Evolutionary conservation across 2,113 vertebrate species (phyloP).

Genomic region (Vicugna pacos): DNA sequence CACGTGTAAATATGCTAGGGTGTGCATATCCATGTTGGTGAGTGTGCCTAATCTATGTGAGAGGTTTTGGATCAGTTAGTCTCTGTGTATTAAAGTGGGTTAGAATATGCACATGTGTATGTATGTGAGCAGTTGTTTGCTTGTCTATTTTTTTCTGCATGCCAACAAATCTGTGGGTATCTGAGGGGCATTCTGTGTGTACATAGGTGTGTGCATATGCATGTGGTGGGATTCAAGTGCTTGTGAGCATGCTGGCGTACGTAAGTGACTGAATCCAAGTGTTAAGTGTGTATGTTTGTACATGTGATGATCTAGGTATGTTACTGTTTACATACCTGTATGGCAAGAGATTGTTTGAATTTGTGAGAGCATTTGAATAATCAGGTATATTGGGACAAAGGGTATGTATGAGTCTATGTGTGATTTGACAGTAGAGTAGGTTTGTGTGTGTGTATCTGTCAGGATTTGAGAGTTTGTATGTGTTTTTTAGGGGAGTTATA

Average conservation of each 20-base stretch:
- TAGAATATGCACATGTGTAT: background rate
- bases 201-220: background rate
- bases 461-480: conserved; percentile 44
- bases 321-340: background rate
- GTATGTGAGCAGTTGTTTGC: conserved; percentile 27
- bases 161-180: conserved; percentile 1
- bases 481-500: background rate
- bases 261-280: conserved; percentile 49
- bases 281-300: conserved; percentile 41
- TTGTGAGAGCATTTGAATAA: conserved; percentile 47
- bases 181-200: background rate
- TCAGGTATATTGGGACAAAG: background rate
- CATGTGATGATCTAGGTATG: background rate
- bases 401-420: conserved; percentile 9
- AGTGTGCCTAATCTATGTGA: background rate
- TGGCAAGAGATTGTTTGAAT: conserved; percentile 18
- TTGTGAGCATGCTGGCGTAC: background rate
- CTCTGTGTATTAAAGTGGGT: background rate
- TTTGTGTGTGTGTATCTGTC: background rate
- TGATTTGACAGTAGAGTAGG: conserved; percentile 11
- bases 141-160: conserved; percentile 4
- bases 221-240: background rate
- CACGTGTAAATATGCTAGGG: background rate
- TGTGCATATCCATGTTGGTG: background rate
- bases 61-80: background rate